Conservation (phyloP, 1,140 invertebrate species). For the Trichoplusia ni region DNA sequence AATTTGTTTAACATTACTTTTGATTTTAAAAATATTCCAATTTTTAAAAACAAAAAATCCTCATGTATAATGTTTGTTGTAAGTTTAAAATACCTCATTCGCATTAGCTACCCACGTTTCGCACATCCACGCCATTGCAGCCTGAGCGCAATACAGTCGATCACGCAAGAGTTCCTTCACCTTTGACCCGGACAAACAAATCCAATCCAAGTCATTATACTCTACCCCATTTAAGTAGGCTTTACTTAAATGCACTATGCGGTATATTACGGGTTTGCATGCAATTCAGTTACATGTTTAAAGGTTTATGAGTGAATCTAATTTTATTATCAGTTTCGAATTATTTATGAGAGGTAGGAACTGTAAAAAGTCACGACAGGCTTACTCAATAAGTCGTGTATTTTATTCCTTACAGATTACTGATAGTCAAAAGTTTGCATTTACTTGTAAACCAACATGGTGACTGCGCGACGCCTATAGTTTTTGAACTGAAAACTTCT, state of each 20-base stretch:
- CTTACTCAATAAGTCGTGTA: no score
- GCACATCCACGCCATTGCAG: constrained; percentile 38
- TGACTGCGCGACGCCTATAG: no score
- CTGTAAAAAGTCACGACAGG: no score
- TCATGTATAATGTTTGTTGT: no score
- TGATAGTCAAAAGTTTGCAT: no score
- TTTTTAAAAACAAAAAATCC: no score
- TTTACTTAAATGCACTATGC: constrained; percentile 21
- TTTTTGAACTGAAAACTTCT: no score
- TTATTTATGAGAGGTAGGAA: not conserved
- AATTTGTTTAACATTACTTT: no score
- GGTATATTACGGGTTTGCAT: constrained; percentile 7
- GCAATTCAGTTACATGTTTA: not conserved
- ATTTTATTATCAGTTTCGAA: not conserved
- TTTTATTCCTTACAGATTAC: no score
- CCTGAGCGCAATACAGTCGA: constrained; percentile 35
- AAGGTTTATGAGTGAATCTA: not conserved
- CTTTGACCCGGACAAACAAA: constrained; percentile 31
- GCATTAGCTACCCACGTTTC: not conserved
- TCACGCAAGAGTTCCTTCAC: constrained; percentile 49
- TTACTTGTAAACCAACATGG: no score
- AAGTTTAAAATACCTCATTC: not conserved
- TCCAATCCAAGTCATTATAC: constrained; percentile 26
- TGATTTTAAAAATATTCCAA: no score
- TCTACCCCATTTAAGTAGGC: constrained; percentile 4